Conservation (phyloP, 1,140 invertebrate genomes). For the Drosophila kanapiae region DNA sequence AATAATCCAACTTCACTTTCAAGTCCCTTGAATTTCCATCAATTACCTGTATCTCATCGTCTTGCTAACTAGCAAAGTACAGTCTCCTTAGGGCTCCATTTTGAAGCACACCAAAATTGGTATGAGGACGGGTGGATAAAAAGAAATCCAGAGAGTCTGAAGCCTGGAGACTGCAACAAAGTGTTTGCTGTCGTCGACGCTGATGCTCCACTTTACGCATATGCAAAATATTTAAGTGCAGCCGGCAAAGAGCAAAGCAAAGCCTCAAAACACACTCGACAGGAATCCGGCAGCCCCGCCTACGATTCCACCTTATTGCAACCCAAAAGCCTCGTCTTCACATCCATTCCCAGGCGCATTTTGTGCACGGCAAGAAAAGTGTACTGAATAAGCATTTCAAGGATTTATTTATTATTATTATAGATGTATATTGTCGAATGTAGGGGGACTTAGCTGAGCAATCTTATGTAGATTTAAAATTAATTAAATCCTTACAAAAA, state of each 20-base stretch:
- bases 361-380: background rate
- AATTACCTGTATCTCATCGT: slow-evolving; percentile 15
- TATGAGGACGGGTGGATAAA: slow-evolving; percentile 6
- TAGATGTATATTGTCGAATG: too few relatives aligned
- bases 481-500: background rate
- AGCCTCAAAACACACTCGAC: slow-evolving; percentile 58
- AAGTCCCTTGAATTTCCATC: background rate
- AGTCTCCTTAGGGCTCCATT: slow-evolving; percentile 23
- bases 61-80: slow-evolving; percentile 32
- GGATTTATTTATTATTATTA: too few relatives aligned
- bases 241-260: slow-evolving; percentile 76
- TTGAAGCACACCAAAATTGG: slow-evolving; percentile 35
- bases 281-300: slow-evolving; percentile 25
- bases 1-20: background rate
- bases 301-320: slow-evolving; percentile 1
- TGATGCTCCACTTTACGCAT: slow-evolving; percentile 73
- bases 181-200: slow-evolving; percentile 51
- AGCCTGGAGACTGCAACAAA: slow-evolving; percentile 55
- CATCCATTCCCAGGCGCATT: background rate
- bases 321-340: background rate
- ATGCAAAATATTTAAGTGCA: slow-evolving; percentile 83
- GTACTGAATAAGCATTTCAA: background rate
- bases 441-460: too few relatives aligned
- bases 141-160: slow-evolving; percentile 29
- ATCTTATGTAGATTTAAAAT: too few relatives aligned